Conservation (phyloP, 2,888 invertebrate species). For the Noctua comes region DNA sequence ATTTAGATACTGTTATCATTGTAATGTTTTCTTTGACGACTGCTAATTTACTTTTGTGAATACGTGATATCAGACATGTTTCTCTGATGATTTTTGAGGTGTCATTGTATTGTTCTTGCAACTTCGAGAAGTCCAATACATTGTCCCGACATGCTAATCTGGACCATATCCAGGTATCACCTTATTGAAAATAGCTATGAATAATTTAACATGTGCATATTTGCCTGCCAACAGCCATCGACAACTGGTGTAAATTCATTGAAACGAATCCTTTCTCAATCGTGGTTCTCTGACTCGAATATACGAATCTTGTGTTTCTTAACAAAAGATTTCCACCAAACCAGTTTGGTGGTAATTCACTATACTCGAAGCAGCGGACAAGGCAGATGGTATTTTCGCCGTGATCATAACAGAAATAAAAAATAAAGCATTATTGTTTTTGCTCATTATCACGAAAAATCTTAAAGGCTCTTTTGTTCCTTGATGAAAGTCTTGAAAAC, state of each 20-base stretch:
- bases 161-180: constrained; percentile 38
- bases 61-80: constrained; percentile 64
- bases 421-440: constrained; percentile 69
- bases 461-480: constrained; percentile 67
- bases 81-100: not conserved
- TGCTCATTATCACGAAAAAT: constrained; percentile 64
- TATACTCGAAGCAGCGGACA: constrained; percentile 67
- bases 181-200: constrained; percentile 37
- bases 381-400: constrained; percentile 75
- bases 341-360: constrained; percentile 73
- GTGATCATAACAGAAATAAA: constrained; percentile 67
- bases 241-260: constrained; percentile 66
- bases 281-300: constrained; percentile 54
- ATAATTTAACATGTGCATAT: constrained; percentile 53
- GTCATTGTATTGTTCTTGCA: constrained; percentile 25
- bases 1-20: constrained; percentile 67
- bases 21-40: constrained; percentile 51
- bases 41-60: constrained; percentile 49
- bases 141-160: constrained; percentile 27
- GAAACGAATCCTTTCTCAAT: constrained; percentile 70
- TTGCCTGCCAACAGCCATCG: constrained; percentile 46
- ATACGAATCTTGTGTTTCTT: constrained; percentile 65
- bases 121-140: constrained; percentile 33
- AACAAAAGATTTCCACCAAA: constrained; percentile 73
- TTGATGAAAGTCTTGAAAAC: constrained; percentile 50